Evolutionary conservation across 2,113 vertebrate genomes (phyloP).

Genomic region (Festucalex cinctus): DNA sequence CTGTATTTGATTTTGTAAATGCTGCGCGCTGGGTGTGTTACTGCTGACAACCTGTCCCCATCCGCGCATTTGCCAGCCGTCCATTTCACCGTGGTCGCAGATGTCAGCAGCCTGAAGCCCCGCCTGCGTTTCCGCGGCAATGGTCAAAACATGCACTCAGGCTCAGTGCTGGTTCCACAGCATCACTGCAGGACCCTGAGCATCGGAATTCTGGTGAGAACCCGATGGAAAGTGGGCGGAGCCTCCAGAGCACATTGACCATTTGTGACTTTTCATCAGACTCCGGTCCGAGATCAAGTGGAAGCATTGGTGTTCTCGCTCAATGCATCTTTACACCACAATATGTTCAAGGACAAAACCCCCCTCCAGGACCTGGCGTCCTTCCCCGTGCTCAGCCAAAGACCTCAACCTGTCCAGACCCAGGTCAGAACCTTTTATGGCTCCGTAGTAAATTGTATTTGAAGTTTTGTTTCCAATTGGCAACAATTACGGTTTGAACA

Average conservation of each 20-base stretch:
- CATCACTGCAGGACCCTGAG: slow-evolving; percentile 66
- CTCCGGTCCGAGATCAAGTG: slow-evolving; percentile 74
- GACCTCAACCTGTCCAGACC: slow-evolving; percentile 48
- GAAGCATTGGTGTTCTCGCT: slow-evolving; percentile 81
- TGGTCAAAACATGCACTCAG: slow-evolving; percentile 53
- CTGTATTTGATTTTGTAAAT: not conserved
- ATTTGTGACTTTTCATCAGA: slow-evolving; percentile 55
- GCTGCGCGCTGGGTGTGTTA: not conserved
- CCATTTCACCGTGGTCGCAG: slow-evolving; percentile 77
- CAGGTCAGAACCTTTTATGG: slow-evolving; percentile 69
- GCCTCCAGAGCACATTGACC: not conserved
- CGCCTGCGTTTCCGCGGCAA: slow-evolving; percentile 77
- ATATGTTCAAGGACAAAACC: slow-evolving; percentile 41
- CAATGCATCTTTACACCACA: slow-evolving; percentile 74
- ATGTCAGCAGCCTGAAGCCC: slow-evolving; percentile 72
- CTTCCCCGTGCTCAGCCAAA: slow-evolving; percentile 80
- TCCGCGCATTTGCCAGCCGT: slow-evolving; percentile 66
- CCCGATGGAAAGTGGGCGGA: not conserved
- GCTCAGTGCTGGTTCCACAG: slow-evolving; percentile 70
- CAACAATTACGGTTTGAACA: not conserved
- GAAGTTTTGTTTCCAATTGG: not conserved
- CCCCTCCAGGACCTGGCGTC: slow-evolving; percentile 63
- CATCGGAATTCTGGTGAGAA: slow-evolving; percentile 80
- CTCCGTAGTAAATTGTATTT: not conserved
- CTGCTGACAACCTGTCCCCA: not conserved